A percentile compares a stretch with the other conserved stretches of the same genome.
phyloP scores from a whole-genome alignment of 2,797 vertebrate species.

The Poecilia wingei region DNA sequence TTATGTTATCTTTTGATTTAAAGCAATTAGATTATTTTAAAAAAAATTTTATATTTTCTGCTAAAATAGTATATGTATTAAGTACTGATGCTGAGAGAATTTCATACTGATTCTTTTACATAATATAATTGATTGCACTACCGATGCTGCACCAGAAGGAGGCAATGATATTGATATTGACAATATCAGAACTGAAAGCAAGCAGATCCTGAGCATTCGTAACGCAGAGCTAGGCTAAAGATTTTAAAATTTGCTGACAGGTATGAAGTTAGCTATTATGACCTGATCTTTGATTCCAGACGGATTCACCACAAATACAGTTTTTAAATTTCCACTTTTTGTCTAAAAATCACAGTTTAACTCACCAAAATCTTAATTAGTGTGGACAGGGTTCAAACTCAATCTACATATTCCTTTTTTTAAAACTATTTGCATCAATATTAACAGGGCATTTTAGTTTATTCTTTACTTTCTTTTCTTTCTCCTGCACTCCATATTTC shows the following conservation, averaged over 20 bases:
- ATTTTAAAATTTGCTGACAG: background rate
- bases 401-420: background rate
- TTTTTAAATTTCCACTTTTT: background rate
- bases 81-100: background rate
- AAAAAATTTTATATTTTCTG: background rate
- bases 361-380: background rate
- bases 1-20: background rate
- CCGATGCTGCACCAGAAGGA: background rate
- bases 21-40: background rate
- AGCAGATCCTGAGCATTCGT: background rate
- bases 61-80: background rate
- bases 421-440: background rate
- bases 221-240: background rate
- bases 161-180: background rate
- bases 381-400: background rate
- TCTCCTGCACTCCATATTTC: slow-evolving; percentile 10
- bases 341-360: background rate
- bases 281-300: slow-evolving; percentile 2
- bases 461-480: slow-evolving; percentile 11
- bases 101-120: background rate
- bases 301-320: background rate
- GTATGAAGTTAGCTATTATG: background rate
- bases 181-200: background rate
- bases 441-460: background rate
- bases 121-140: background rate